Conservation (phyloP, 2,888 invertebrate genomes). For the Ditula angustiorana region DNA sequence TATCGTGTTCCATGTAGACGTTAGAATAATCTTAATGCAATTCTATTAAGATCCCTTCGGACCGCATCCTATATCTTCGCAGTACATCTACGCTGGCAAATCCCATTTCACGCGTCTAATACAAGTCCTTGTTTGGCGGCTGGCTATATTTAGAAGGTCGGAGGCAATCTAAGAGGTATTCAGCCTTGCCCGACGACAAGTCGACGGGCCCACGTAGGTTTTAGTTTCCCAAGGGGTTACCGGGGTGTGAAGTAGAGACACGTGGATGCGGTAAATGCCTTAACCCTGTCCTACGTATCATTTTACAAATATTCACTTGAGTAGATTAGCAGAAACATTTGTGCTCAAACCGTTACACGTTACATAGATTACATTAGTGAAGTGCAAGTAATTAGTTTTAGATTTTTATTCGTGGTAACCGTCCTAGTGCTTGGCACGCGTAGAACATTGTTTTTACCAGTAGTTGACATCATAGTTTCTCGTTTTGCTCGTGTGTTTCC, state of each 20-base stretch:
- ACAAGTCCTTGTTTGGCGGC: slow-evolving; percentile 72
- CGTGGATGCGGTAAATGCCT: slow-evolving; percentile 11
- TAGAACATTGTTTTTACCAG: no score
- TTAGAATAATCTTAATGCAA: slow-evolving; percentile 59
- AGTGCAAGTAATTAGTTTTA: no score
- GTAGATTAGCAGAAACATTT: no score
- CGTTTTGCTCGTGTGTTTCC: no score
- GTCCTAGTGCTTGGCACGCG: no score
- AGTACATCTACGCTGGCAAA: slow-evolving; percentile 53
- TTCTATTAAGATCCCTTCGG: slow-evolving; percentile 59
- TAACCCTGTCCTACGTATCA: no score
- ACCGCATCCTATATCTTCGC: slow-evolving; percentile 49
- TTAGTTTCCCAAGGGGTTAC: slow-evolving; percentile 71
- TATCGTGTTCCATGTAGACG: slow-evolving; percentile 52
- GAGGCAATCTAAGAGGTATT: slow-evolving; percentile 82
- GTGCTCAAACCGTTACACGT: no score
- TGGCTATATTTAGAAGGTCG: slow-evolving; percentile 76
- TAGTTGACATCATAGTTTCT: no score
- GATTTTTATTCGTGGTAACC: no score
- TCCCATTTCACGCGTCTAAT: slow-evolving; percentile 72
- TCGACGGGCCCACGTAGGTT: slow-evolving; percentile 70
- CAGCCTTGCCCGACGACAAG: slow-evolving; percentile 71
- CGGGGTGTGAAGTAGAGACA: slow-evolving; percentile 45
- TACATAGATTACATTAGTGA: no score
- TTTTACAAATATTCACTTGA: no score